Evolutionary conservation across 2,113 vertebrate genomes (phyloP), one percentile per base, ranked within the genome.

Genomic region (Sterrhoptilus dennistouni): DNA sequence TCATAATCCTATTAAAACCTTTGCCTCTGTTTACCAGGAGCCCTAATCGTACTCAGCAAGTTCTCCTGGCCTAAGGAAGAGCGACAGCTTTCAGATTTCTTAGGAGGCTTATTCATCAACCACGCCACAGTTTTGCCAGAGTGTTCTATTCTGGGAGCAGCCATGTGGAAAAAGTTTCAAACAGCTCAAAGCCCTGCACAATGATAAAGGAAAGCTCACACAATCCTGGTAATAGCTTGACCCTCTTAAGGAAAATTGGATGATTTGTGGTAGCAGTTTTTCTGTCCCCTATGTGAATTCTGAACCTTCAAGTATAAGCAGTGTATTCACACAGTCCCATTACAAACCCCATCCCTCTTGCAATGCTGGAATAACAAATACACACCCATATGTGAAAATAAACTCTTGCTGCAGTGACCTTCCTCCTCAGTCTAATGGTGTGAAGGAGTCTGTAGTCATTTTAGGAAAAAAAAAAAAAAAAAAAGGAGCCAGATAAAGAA

Each of bases 241-340:
- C 92, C 88, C 90, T 97, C 96, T 94, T 94, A 96, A 94, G 95
- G 95, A 95, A 96, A 97, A 97, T 95, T 93, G 96, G 92, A 96
- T 96, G 96, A 96, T 96, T 96, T 96, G 96, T 96, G 96, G 96
- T 79, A 92, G 93, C 72, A 89, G 88, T 92, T 93, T 95, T 96
- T 87, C 86, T 79, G 80, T 89, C 76, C 83, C 90, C 80, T 68
- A 4, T 68, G 90, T 89, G 93, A 83, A 91, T 96, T 96, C 95
- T 80, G 91, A 87, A 90, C 93, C 75, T 93, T 65, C n/a, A 84
- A 76, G 83, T 31, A 36, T 61, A 81, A 83, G 92, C 88, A 71
- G 83, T 19, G 49, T 45, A 89, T 79, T 90, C 80, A 69, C 64
- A 87, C 20, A 38, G 72, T n/a, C 80, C 92, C 90, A 69, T 84